phyloP scores from a whole-genome alignment of 2,113 vertebrate genomes.

The Trichomycterus rosablanca region DNA sequence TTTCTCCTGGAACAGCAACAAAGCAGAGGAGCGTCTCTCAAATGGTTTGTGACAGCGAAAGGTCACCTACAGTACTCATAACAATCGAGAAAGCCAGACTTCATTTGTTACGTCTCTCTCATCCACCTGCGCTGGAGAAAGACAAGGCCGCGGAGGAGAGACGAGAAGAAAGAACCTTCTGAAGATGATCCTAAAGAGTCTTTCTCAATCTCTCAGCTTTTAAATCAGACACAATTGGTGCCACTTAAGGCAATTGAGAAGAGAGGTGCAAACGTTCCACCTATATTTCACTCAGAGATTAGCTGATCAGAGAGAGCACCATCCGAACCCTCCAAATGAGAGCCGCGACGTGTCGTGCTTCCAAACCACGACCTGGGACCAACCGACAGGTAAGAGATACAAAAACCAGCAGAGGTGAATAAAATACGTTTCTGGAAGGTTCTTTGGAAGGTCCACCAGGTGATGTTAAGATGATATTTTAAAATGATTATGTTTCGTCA shows the following conservation, averaged over 20 bases:
- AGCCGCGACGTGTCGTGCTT: constrained; percentile 12
- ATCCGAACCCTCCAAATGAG: constrained; percentile 15
- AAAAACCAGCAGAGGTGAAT: no score
- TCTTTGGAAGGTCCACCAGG: no score
- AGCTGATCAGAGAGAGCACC: constrained; percentile 27
- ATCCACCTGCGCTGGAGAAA: no score
- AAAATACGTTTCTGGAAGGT: no score
- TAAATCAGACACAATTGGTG: constrained; percentile 5
- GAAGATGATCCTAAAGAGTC: constrained; percentile 14
- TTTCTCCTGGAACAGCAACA: no score
- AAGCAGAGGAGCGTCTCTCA: no score
- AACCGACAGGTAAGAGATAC: not conserved
- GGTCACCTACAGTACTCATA: no score
- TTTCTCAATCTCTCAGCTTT: constrained; percentile 24
- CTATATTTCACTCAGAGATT: constrained; percentile 10
- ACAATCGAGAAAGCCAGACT: no score
- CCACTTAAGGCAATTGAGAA: constrained; percentile 20
- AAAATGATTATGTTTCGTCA: no score
- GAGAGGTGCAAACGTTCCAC: constrained; percentile 20
- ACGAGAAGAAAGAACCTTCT: constrained; percentile 6
- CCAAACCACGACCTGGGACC: constrained; percentile 5
- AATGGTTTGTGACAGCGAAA: no score
- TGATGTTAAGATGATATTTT: no score
- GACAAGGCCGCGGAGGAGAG: not conserved
- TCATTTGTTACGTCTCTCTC: no score